These are phyloP conservation scores for Amblyteles armatorius DNA, from an alignment of 2,888 invertebrate species.

Conservation along the genomic window DNA sequence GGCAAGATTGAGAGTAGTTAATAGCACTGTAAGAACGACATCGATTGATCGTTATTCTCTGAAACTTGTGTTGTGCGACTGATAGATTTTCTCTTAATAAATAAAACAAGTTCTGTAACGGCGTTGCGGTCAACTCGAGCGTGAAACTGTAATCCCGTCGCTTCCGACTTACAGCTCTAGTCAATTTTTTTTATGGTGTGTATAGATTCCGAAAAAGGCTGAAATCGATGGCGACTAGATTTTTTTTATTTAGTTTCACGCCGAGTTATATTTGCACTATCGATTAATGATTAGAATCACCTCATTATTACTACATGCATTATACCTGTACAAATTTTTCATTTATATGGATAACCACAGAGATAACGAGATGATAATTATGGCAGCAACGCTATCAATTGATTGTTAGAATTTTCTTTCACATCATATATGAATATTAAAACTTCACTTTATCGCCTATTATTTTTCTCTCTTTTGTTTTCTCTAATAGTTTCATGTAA, in stretches of 20 bases:
- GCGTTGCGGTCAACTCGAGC: slow-evolving; percentile 43
- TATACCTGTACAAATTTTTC: slow-evolving; percentile 71
- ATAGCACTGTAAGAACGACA: slow-evolving; percentile 16
- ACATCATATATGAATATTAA: slow-evolving; percentile 64
- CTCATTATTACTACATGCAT: slow-evolving; percentile 73
- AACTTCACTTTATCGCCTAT: slow-evolving; percentile 61
- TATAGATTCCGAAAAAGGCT: slow-evolving; percentile 41
- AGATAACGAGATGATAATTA: slow-evolving; percentile 81
- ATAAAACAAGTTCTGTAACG: slow-evolving; percentile 67
- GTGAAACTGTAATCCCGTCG: slow-evolving; percentile 34
- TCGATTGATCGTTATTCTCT: slow-evolving; percentile 13
- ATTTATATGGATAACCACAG: slow-evolving; percentile 77
- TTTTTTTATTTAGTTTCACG: slow-evolving; percentile 7
- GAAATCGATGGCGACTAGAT: slow-evolving; percentile 47
- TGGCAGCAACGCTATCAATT: slow-evolving; percentile 75
- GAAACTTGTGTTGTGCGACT: slow-evolving; percentile 74
- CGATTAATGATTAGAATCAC: slow-evolving; percentile 55
- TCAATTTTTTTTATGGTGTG: slow-evolving; percentile 15
- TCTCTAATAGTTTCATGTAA: slow-evolving; percentile 79
- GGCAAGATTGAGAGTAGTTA: slow-evolving; percentile 49
- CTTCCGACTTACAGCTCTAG: slow-evolving; percentile 20
- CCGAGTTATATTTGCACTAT: slow-evolving; percentile 45
- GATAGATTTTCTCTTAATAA: slow-evolving; percentile 73
- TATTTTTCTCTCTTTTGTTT: slow-evolving; percentile 42
- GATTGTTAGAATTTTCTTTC: slow-evolving; percentile 41